Percentiles rank a stretch among this genome's conserved stretches.
Conservation (phyloP, 2,888 invertebrate species). For the Pandemis heparana region DNA sequence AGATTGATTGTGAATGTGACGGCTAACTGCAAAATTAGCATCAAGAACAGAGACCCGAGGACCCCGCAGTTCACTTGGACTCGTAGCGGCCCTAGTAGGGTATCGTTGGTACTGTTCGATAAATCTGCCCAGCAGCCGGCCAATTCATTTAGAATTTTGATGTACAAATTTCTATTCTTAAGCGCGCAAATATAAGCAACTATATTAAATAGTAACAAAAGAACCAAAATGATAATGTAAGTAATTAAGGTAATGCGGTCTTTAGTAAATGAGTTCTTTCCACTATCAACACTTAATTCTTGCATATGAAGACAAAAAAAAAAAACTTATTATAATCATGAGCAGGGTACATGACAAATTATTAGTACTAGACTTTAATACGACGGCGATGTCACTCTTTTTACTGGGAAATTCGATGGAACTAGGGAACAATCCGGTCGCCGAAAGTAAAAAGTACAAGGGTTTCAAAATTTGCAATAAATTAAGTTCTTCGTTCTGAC, state of each 20-base stretch:
- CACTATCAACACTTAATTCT: slow-evolving; percentile 1
- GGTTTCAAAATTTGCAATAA: slow-evolving; percentile 19
- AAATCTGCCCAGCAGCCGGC: slow-evolving; percentile 8
- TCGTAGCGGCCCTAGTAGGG: slow-evolving; percentile 12
- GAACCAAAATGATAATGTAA: slow-evolving; percentile 32
- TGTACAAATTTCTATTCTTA: slow-evolving; percentile 19
- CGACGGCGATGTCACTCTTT: slow-evolving; percentile 11
- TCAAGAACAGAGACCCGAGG: slow-evolving; percentile 7
- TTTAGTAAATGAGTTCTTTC: slow-evolving; percentile 26
- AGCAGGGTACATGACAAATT: slow-evolving; percentile 27
- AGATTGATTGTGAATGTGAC: not conserved
- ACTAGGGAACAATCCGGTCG: slow-evolving; percentile 17
- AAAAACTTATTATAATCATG: not conserved
- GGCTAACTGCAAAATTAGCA: not conserved
- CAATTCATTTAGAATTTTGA: slow-evolving; percentile 11
- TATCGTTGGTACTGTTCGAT: slow-evolving; percentile 3
- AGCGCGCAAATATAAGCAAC: slow-evolving; percentile 29
- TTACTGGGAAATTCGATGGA: slow-evolving; percentile 21
- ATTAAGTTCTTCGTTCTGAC: not conserved
- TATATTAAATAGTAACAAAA: slow-evolving; percentile 7
- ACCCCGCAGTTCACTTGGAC: slow-evolving; percentile 27
- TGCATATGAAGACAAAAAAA: slow-evolving; percentile 20
- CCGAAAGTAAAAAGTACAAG: slow-evolving; percentile 16
- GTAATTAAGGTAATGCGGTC: slow-evolving; percentile 28
- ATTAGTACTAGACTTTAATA: slow-evolving; percentile 9